Evolutionary conservation across 2,888 invertebrate genomes (phyloP).

Genomic region (Notocelia uddmanniana): DNA sequence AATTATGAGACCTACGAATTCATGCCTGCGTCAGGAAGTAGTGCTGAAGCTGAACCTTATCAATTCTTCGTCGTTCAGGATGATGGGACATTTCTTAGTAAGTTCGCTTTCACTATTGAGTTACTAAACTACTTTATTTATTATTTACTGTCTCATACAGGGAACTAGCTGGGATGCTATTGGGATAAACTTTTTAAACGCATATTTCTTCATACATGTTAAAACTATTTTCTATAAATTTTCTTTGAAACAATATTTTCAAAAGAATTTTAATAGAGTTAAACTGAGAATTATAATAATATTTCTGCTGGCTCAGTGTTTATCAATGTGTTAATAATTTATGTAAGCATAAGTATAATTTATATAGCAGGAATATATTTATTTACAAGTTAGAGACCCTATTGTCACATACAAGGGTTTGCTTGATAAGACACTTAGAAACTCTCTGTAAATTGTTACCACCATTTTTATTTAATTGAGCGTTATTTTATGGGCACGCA

Average conservation of each 20-base stretch:
- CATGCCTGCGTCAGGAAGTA: constrained; percentile 55
- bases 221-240: neutral
- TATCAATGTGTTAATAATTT: neutral
- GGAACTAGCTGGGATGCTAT: neutral
- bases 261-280: neutral
- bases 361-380: too few relatives aligned
- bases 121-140: neutral
- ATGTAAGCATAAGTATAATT: neutral
- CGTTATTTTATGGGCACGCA: too few relatives aligned
- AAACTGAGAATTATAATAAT: neutral
- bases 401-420: too few relatives aligned
- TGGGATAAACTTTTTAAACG: neutral
- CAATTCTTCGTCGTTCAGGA: constrained; percentile 76
- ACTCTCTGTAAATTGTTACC: too few relatives aligned
- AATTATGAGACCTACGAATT: constrained; percentile 73
- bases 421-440: too few relatives aligned
- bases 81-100: constrained; percentile 71
- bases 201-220: neutral
- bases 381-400: too few relatives aligned
- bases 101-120: constrained; percentile 48
- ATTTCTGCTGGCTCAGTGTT: neutral
- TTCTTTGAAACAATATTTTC: neutral
- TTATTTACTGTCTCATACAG: neutral
- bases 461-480: too few relatives aligned
- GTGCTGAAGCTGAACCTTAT: constrained; percentile 58